Conservation (phyloP, 2,797 vertebrate species). For the Cephalopachus bancanus region DNA sequence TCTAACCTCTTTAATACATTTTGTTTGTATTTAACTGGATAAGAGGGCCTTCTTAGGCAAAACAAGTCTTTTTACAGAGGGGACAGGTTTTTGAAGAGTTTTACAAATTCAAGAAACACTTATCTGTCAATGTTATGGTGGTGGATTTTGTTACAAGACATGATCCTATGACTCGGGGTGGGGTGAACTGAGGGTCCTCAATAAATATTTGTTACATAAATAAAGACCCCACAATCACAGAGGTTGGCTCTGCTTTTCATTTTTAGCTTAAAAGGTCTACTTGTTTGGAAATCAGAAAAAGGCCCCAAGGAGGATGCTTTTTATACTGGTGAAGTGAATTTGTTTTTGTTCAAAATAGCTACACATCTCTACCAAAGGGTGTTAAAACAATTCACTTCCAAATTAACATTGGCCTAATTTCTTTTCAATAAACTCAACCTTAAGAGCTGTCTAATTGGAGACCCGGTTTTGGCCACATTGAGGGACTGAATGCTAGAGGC, state of each 20-base stretch:
- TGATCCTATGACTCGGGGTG: not conserved
- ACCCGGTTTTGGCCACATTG: constrained; percentile 56
- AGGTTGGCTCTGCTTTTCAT: constrained; percentile 60
- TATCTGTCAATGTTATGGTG: not conserved
- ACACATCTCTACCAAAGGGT: constrained; percentile 72
- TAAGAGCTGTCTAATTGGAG: constrained; percentile 78
- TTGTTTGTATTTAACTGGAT: constrained; percentile 20
- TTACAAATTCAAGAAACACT: constrained; percentile 7
- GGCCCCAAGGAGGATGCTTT: constrained; percentile 70
- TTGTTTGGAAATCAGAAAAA: constrained; percentile 77
- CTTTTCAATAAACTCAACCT: constrained; percentile 77
- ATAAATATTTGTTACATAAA: constrained; percentile 78
- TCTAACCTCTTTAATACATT: constrained; percentile 2
- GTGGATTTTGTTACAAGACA: constrained; percentile 3
- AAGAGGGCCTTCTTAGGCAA: not conserved
- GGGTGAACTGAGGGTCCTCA: not conserved
- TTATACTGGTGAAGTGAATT: constrained; percentile 70
- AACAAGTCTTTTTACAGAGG: not conserved
- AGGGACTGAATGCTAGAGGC: constrained; percentile 70
- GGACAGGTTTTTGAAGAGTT: constrained; percentile 15
- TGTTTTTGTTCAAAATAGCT: constrained; percentile 78
- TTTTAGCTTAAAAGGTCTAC: constrained; percentile 63
- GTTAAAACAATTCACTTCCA: constrained; percentile 76
- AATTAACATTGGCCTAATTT: constrained; percentile 81
- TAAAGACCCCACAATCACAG: constrained; percentile 63